Evolutionary conservation across 2,113 vertebrate genomes (phyloP).

Genomic region (Diphyllodes magnificus): DNA sequence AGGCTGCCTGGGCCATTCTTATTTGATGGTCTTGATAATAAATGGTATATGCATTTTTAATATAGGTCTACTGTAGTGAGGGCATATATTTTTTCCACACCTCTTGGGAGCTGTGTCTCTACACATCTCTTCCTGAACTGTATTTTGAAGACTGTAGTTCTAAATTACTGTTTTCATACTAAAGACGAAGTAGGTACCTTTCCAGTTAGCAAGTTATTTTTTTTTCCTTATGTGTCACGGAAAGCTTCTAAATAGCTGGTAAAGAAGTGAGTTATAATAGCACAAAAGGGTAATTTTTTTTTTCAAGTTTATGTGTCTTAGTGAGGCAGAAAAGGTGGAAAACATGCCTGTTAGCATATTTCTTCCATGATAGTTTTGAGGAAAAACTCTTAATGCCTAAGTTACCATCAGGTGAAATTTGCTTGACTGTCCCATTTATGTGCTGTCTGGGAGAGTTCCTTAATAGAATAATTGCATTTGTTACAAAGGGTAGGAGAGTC

Average conservation of each 20-base stretch:
- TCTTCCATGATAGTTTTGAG: not conserved
- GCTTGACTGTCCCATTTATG: not conserved
- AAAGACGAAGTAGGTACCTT: not conserved
- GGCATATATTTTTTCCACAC: not conserved
- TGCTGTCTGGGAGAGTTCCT: not conserved
- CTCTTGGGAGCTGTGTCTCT: not conserved
- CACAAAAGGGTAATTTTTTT: not conserved
- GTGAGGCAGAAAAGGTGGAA: not conserved
- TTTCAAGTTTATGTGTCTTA: not conserved
- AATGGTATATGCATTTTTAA: slow-evolving; percentile 18
- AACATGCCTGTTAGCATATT: not conserved
- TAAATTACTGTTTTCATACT: not conserved
- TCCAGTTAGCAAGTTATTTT: not conserved
- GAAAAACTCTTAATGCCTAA: not conserved
- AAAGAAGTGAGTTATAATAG: not conserved
- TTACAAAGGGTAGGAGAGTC: not conserved
- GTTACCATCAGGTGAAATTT: not conserved
- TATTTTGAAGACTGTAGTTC: not conserved
- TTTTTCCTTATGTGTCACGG: not conserved
- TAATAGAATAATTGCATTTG: not conserved
- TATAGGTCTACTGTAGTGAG: not conserved
- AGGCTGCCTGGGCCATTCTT: not conserved
- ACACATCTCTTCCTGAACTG: not conserved
- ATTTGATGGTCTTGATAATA: not conserved
- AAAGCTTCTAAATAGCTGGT: not conserved